Conservation (phyloP, 2,797 vertebrate species). For the Diplodus sargus region DNA sequence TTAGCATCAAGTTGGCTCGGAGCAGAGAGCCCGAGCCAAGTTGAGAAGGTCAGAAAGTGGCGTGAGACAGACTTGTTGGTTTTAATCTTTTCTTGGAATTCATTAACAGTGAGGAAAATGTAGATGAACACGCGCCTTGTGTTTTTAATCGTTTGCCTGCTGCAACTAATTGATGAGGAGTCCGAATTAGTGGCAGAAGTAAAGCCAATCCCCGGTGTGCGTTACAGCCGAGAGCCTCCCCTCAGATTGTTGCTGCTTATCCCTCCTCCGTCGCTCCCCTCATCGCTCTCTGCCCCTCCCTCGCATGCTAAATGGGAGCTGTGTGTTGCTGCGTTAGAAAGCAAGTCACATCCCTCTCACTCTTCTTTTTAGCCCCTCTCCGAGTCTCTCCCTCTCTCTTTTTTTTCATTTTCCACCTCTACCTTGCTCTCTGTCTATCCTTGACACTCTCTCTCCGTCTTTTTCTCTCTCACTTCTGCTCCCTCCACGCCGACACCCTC, state of each 20-base stretch:
- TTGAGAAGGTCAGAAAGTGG: neutral
- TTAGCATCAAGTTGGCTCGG: neutral
- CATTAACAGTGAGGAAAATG: constrained; percentile 12
- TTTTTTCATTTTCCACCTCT: constrained; percentile 75
- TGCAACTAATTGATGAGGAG: constrained; percentile 46
- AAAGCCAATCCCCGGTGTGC: constrained; percentile 25
- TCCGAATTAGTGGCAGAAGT: constrained; percentile 25
- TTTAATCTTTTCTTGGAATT: constrained; percentile 8
- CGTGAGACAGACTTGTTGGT: neutral
- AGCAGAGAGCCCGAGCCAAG: neutral
- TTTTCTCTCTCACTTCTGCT: constrained; percentile 41
- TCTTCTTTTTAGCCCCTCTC: constrained; percentile 78
- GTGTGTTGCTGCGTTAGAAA: constrained; percentile 85
- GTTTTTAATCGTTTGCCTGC: constrained; percentile 10
- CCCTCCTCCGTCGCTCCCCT: constrained; percentile 65
- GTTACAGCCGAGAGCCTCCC: constrained; percentile 57
- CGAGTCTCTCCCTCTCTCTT: constrained; percentile 73
- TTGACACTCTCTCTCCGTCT: constrained; percentile 56
- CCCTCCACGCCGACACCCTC: constrained; percentile 72
- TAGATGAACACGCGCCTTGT: neutral
- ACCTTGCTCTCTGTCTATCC: constrained; percentile 71
- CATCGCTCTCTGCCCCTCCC: constrained; percentile 67
- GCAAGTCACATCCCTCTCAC: constrained; percentile 86
- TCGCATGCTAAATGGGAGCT: constrained; percentile 85
- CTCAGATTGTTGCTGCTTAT: constrained; percentile 77